Evolutionary conservation across 2,888 invertebrate genomes (phyloP), one percentile per base, ranked within the genome.

Genomic region (Oeneis ivallda): DNA sequence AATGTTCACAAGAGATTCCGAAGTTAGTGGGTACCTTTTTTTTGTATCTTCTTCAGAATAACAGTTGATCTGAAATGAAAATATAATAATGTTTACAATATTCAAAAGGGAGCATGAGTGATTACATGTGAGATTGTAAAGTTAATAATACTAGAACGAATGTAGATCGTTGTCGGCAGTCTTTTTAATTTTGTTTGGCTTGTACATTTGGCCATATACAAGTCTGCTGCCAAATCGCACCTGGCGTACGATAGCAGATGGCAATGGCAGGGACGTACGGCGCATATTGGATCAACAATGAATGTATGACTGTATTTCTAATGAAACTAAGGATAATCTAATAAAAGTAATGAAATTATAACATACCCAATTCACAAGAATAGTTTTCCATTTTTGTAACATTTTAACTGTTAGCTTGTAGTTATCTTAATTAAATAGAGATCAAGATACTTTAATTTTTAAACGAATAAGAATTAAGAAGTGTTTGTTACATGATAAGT

Each of bases 291-390:
- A 39, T 26, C 37, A 63, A 19, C 56, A 54, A 62, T 43, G 41
- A 52, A 15, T 43, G 5, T 4, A 26, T 26, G 39, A n/a, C n/a
- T n/a, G n/a, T n/a, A n/a, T n/a, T n/a, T n/a, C n/a, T n/a, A n/a
- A n/a, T n/a, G n/a, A n/a, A n/a, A n/a, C n/a, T n/a, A n/a, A n/a
- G n/a, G n/a, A 41, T 10, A 11, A 7, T 3, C 2, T 10, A 41
- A 3, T 41, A 13, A 13, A 41, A 13, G 11, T 41, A 15, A 13
- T 53, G 45, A 37, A 37, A 53, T 15, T 34, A 53, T 57, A 52
- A 72, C 84, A 81, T 81, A 91, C 92, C 92, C 92, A 92, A 75
- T 90, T 90, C 67, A 74, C 79, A 66, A 92, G 79, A 73, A 92
- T 89, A 69, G 60, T 75, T 79, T 87, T 90, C 92, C 92, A 92